Evolutionary conservation across 1,140 invertebrate genomes (phyloP).

Genomic region (Zaprionus capensis): DNA sequence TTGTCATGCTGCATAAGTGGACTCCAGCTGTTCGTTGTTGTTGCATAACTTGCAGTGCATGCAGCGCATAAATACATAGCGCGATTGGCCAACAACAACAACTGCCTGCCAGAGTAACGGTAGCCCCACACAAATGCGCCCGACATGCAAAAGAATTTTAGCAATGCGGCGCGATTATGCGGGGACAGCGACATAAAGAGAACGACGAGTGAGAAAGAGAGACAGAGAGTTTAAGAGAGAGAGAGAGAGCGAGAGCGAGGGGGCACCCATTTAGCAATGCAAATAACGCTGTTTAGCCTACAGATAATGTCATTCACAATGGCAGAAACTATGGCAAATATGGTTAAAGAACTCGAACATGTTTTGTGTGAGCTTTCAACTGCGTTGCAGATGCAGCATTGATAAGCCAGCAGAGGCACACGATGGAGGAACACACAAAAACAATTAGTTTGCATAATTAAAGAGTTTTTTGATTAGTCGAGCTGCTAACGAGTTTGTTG

Average conservation of each 20-base stretch:
- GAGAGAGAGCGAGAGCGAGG: constrained; percentile 16
- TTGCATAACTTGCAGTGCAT: constrained; percentile 81
- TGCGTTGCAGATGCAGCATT: constrained; percentile 48
- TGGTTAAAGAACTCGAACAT: constrained; percentile 62
- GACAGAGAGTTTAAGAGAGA: no score
- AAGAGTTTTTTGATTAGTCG: constrained; percentile 36
- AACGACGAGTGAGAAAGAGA: background rate
- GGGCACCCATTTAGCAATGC: constrained; percentile 73
- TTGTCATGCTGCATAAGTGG: constrained; percentile 60
- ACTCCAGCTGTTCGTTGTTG: constrained; percentile 46
- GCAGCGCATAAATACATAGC: constrained; percentile 76
- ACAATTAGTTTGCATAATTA: constrained; percentile 47
- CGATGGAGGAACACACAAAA: constrained; percentile 35
- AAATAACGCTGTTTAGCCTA: constrained; percentile 75
- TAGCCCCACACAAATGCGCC: constrained; percentile 74
- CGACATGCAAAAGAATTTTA: constrained; percentile 78
- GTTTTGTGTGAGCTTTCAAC: constrained; percentile 47
- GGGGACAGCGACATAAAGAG: constrained; percentile 16
- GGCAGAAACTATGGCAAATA: constrained; percentile 64
- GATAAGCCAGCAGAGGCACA: constrained; percentile 43
- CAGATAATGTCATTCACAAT: constrained; percentile 80
- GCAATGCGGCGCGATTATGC: constrained; percentile 61
- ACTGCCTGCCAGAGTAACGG: constrained; percentile 56
- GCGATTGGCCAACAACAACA: constrained; percentile 40
- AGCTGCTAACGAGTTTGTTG: constrained; percentile 46